Conservation (phyloP, 2,113 vertebrate genomes). For the Psettodes erumei region DNA sequence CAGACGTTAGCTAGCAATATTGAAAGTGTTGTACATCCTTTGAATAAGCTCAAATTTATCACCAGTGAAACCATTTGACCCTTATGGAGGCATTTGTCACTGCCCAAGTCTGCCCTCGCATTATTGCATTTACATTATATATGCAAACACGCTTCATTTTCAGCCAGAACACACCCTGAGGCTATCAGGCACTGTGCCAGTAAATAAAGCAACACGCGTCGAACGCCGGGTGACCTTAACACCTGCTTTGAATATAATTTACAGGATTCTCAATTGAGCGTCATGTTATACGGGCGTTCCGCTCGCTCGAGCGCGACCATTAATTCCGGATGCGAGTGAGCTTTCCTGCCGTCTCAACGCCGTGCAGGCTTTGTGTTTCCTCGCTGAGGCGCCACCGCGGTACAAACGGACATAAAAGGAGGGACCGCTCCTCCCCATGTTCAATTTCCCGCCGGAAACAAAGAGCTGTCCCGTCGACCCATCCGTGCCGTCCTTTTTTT, state of each 20-base stretch:
- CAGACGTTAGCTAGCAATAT: neutral
- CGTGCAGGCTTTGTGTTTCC: no score
- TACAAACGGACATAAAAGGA: no score
- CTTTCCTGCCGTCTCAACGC: no score
- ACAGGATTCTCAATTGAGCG: neutral
- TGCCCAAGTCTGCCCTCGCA: neutral
- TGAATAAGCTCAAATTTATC: neutral
- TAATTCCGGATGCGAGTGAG: no score
- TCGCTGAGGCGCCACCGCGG: no score
- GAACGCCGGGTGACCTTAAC: neutral
- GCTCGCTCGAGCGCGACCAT: no score
- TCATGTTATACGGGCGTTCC: no score
- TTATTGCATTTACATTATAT: conserved; percentile 8
- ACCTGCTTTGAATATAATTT: neutral
- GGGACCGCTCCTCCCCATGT: no score
- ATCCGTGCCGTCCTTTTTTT: neutral
- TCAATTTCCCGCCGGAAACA: no score
- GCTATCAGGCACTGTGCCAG: neutral
- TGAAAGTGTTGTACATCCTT: neutral
- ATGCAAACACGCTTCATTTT: neutral
- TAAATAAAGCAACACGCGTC: neutral
- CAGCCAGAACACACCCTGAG: neutral
- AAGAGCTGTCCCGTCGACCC: neutral
- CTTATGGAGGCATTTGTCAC: neutral
- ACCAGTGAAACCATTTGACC: neutral